Evolutionary conservation across 2,797 vertebrate genomes (phyloP).

Genomic region (Ctenosaura bakeri): DNA sequence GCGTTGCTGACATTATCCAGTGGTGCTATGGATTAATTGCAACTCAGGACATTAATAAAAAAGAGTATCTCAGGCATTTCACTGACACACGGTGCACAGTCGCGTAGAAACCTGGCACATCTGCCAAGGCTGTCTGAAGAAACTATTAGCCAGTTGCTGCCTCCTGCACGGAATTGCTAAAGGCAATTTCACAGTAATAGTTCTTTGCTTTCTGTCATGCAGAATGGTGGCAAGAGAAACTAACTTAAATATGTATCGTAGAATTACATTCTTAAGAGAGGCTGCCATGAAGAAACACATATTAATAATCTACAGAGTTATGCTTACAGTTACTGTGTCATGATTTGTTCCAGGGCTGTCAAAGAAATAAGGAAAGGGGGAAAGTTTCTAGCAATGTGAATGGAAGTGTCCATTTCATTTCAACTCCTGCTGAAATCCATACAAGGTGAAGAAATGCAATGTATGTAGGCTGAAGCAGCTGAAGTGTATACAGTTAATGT

Average conservation of each 20-base stretch:
- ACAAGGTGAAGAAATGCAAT: background rate
- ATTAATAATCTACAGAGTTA: background rate
- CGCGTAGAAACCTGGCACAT: constrained; percentile 62
- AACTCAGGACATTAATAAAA: constrained; percentile 52
- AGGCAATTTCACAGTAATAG: constrained; percentile 70
- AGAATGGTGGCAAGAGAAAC: constrained; percentile 11
- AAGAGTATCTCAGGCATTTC: background rate
- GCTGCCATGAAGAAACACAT: constrained; percentile 39
- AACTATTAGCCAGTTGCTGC: constrained; percentile 65
- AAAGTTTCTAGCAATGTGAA: background rate
- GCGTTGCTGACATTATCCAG: constrained; percentile 52
- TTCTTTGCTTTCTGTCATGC: constrained; percentile 56
- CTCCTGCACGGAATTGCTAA: constrained; percentile 64
- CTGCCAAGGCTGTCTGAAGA: constrained; percentile 68
- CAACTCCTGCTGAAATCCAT: background rate
- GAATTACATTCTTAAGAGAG: constrained; percentile 58
- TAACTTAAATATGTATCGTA: constrained; percentile 49
- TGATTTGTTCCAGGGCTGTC: background rate
- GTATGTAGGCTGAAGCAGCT: background rate
- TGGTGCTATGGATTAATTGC: constrained; percentile 66
- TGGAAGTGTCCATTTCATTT: constrained; percentile 6
- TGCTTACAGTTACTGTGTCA: background rate
- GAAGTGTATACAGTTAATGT: constrained; percentile 7
- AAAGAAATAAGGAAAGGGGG: background rate
- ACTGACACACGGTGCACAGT: constrained; percentile 48